Base-by-base conservation (phyloP, 2,797 vertebrate genomes). In the Amniataba percoides region DNA sequence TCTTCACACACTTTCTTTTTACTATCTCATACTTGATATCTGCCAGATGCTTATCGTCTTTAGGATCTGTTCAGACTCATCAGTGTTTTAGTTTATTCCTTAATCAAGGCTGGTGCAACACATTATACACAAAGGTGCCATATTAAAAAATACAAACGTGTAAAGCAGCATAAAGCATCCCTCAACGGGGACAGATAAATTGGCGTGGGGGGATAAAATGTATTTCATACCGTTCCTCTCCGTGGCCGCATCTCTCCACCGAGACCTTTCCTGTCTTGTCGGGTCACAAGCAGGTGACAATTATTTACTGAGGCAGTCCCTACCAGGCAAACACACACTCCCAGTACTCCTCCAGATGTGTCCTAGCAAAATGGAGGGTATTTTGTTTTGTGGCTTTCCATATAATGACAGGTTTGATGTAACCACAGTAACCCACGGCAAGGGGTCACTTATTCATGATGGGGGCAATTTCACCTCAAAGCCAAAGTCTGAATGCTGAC, bases 371-470 rank as follows among this genome's bases (percentile, higher is more conserved):
- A 65, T 56, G 1, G 1, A 19, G 23, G 64, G 21, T 43, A 14
- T 46, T 77, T 79, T 71, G 39, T 42, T 58, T 12, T 58, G 25
- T 68, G 14, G 23, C 52, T 63, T 71, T 56, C 51, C 43, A 58
- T 71, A 71, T 76, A 73, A 72, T 60, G 36, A 67, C 42, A 51
- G 16, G 13, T 78, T 43, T 64, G 52, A 45, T 72, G n/a, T 64
- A 55, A 76, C 68, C 71, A 80, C 51, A 25, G 62, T 68, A 70
- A 49, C 82, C 72, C 60, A 23, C 34, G 15, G 73, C 67, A 53
- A 19, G 11, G n/a, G 70, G 62, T 87, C 56, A 73, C 67, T 56
- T 73, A n/a, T 48, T 74, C 42, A 71, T 66, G 46, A 65, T 48
- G 43, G 42, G 45, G 64, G 52, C 48, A 71, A 60, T 49, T 80